Evolutionary conservation across 2,113 vertebrate genomes (phyloP).

Genomic region (Poecilia latipinna): DNA sequence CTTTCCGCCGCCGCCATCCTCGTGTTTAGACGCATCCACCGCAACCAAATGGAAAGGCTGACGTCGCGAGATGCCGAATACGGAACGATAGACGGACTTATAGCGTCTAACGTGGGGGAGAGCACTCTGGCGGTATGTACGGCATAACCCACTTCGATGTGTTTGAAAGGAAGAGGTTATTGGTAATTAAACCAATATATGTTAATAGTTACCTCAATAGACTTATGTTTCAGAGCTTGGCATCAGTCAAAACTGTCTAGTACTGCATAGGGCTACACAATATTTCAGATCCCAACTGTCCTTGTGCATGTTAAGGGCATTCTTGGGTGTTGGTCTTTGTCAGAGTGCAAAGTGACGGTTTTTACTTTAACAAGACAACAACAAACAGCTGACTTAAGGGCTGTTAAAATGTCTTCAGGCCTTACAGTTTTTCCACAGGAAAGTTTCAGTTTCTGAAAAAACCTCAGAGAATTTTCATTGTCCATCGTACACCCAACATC

Average conservation of each 20-base stretch:
- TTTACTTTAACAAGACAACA: background rate
- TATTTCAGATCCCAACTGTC: background rate
- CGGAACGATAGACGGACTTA: constrained; percentile 95
- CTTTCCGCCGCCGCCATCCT: constrained; percentile 86
- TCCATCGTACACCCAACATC: background rate
- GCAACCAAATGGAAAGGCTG: constrained; percentile 91
- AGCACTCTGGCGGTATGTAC: constrained; percentile 95
- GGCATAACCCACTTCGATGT: background rate
- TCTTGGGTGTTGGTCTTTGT: background rate
- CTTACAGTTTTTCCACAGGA: background rate
- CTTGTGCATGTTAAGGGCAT: background rate
- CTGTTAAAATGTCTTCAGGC: background rate
- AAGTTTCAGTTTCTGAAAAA: background rate
- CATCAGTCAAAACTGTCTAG: too few species aligned
- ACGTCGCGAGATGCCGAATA: constrained; percentile 93
- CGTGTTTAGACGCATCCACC: constrained; percentile 88
- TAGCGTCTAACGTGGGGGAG: constrained; percentile 96
- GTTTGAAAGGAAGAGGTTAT: constrained; percentile 7
- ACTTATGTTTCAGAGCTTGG: background rate
- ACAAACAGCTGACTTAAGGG: background rate
- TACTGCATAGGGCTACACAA: background rate
- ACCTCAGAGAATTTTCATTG: background rate
- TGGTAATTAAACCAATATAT: background rate
- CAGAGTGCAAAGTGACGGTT: background rate
- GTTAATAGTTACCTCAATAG: background rate